A percentile compares a stretch with the other conserved stretches of the same genome.
Evolutionary conservation across 2,113 vertebrate genomes (phyloP).

Genomic region (Bubo bubo): DNA sequence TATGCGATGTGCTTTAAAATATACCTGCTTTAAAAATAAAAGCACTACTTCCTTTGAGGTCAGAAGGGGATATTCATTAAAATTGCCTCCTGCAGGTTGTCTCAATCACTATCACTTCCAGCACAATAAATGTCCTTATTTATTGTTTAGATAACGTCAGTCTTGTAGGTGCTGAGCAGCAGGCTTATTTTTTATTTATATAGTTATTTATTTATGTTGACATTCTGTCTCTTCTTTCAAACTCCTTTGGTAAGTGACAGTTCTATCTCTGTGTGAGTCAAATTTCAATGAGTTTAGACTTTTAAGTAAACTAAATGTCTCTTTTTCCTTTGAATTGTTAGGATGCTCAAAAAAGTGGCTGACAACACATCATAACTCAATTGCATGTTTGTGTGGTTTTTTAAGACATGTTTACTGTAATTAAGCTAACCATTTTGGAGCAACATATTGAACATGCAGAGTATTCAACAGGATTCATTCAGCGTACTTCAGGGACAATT

Average conservation of each 20-base stretch:
- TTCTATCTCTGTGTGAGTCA: not conserved
- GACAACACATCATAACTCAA: not conserved
- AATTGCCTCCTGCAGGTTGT: not conserved
- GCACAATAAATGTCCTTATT: not conserved
- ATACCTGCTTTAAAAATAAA: not conserved
- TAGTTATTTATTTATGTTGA: conserved; percentile 65
- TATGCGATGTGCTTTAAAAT: not conserved
- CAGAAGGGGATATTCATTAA: conserved; percentile 24
- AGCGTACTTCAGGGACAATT: not conserved
- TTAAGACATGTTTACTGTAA: conserved; percentile 5
- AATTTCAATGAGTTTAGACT: conserved; percentile 24
- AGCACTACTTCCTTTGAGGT: not conserved
- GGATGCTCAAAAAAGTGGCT: not conserved
- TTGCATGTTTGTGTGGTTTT: not conserved
- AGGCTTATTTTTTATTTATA: conserved; percentile 66
- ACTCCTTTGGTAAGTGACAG: conserved; percentile 10
- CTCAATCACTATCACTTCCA: not conserved
- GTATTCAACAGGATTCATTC: not conserved
- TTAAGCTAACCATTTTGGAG: conserved; percentile 20
- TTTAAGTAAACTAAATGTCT: not conserved
- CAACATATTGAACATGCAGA: not conserved
- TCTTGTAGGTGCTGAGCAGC: not conserved
- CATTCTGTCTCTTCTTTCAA: conserved; percentile 57
- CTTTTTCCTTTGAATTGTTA: conserved; percentile 12
- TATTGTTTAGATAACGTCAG: conserved; percentile 21